Conservation (phyloP, 2,113 vertebrate genomes). For the Cricetomys ansorgei region DNA sequence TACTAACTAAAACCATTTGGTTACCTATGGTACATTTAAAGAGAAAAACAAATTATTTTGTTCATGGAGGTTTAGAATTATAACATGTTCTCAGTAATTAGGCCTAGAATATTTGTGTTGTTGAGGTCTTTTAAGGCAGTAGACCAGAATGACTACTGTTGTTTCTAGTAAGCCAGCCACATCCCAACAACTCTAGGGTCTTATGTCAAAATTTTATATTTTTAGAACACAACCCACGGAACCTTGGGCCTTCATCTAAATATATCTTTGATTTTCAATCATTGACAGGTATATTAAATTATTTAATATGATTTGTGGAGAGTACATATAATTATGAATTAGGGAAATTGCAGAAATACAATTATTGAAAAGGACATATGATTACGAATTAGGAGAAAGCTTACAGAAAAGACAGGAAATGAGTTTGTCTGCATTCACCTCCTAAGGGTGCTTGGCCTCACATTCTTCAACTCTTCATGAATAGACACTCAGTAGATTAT, state of each 20-base stretch:
- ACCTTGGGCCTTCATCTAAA: neutral
- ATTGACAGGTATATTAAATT: neutral
- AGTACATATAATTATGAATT: neutral
- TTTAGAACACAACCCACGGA: neutral
- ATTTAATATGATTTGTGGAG: neutral
- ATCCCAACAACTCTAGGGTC: too few relatives aligned
- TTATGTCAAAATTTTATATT: neutral
- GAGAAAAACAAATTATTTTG: neutral
- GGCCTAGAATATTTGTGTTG: neutral
- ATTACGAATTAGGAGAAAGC: constrained; percentile 45
- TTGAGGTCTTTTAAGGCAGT: neutral
- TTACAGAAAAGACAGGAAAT: neutral
- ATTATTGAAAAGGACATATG: neutral
- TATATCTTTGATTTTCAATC: neutral
- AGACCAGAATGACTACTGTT: neutral
- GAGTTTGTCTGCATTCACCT: neutral
- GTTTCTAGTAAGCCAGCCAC: neutral
- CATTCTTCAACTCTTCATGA: neutral
- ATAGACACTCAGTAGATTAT: neutral
- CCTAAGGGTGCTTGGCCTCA: neutral
- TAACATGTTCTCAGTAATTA: neutral
- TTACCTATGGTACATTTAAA: too few relatives aligned
- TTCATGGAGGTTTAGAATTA: neutral
- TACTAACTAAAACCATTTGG: too few relatives aligned
- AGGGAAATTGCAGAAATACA: neutral